Base-by-base conservation (phyloP, 2,797 vertebrate species). In the Ptychobarbus kaznakovi region DNA sequence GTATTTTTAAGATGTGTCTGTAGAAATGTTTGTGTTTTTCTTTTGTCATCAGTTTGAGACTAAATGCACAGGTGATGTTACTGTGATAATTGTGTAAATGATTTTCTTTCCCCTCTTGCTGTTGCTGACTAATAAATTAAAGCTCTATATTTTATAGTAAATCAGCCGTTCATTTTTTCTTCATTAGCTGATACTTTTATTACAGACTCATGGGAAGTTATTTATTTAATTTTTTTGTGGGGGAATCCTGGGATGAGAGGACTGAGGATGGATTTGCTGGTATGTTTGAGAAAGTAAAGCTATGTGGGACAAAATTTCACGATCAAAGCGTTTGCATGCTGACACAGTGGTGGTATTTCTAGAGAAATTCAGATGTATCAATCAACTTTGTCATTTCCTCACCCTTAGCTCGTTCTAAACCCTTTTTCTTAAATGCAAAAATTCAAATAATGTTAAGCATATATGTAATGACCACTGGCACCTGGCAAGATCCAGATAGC, bases 91-190 rank as follows among this genome's bases (percentile, higher is more conserved):
- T 80, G 91, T 95, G 94, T 95, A 94, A 94, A 94, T 93, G 81
- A 92, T 91, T 88, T 93, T 90, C 89, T 91, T 90, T 91, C 91
- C 91, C 90, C 91, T 94, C 90, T 94, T 93, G 93, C 93, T 92
- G 94, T 96, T 94, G 93, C 94, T 91, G 92, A 95, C 94, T 95
- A 95, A 96, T 95, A 95, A 95, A 96, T 96, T 94, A 96, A 96
- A 96, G 95, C 92, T 95, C 93, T 95, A 95, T 96, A 95, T 96
- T 96, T 96, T 95, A 93, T 96, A 95, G 94, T 92, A 95, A 95
- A 92, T 90, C 91, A 93, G 92, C 90, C 91, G 69, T 49, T 35
- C 28, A 28, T 69, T 84, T 86, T 89, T 87, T 94, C 89, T 91
- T 94, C 93, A 91, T 4, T n/a, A 92, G 90, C 93, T 91, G 11